Evolutionary conservation across 2,797 vertebrate genomes (phyloP), one percentile per base, ranked within the genome.

Genomic region (Melanitta fusca): DNA sequence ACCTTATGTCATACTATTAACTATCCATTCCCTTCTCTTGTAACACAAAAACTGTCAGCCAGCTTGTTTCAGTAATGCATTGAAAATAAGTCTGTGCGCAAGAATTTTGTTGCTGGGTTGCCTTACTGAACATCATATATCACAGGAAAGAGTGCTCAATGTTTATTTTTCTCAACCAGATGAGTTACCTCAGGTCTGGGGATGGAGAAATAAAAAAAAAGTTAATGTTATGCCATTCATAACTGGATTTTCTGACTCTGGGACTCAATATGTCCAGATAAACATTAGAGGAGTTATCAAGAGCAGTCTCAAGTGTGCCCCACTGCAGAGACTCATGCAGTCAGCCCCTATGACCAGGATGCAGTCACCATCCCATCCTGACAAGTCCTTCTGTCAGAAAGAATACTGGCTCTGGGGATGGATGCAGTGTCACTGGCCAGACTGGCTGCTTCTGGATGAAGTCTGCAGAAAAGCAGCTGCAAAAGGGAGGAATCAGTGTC

Each of bases 321-420:
- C 47, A 3, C n/a, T 75, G 36, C 25, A 68, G 85, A 77, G 22
- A 32, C 8, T 39, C 25, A 34, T 8, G 16, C 47, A 72, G 21
- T 32, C 27, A 69, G 18, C 21, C 53, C 87, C 54, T 8, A 4
- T 0, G 0, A 49, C 7, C 13, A 25, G 13, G 24, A 49, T 14
- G 24, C 22, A 25, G 49, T 49, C 49, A 39, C 25, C 51, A 51
- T 51, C 38, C 36, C 88, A 68, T 27, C 10, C 10, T 58, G 15
- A 30, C 19, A 47, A 64, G 10, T 22, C n/a, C 13, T 19, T 66
- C 43, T 41, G 22, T 21, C 7, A 69, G 43, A 19, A 79, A 27
- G 32, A 64, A 17, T 3, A 3, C 3, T 53, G 10, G 19, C 10
- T 49, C 17, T 60, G 24, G 53, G 27, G 15, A n/a, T 39, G 24